phyloP scores from a whole-genome alignment of 1,140 invertebrate genomes.

The Mya arenaria region DNA sequence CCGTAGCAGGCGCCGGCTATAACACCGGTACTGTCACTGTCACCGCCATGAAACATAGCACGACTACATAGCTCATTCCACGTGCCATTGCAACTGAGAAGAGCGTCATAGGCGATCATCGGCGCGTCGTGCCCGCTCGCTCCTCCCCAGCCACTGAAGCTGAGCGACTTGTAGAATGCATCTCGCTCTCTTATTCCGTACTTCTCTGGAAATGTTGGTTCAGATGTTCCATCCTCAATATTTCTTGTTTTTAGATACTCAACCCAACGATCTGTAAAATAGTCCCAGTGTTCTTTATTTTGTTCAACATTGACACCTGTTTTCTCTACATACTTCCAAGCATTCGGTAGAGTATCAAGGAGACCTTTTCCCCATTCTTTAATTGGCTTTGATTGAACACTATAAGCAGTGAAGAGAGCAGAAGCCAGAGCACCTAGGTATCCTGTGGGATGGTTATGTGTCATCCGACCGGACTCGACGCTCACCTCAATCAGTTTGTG shows the following conservation, averaged over 20 bases:
- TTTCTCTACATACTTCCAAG: constrained; percentile 67
- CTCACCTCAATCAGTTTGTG: constrained; percentile 75
- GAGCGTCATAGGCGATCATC: constrained; percentile 80
- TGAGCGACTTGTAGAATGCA: constrained; percentile 73
- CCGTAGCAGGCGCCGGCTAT: constrained; percentile 80
- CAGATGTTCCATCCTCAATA: constrained; percentile 64
- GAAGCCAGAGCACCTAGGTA: constrained; percentile 76
- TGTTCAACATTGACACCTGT: constrained; percentile 68
- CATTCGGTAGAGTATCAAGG: constrained; percentile 66
- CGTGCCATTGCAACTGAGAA: constrained; percentile 67
- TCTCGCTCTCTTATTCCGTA: constrained; percentile 76
- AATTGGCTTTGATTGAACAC: constrained; percentile 74
- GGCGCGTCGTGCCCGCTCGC: constrained; percentile 79
- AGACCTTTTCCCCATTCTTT: constrained; percentile 74
- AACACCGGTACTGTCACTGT: constrained; percentile 79
- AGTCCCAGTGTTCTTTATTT: constrained; percentile 71
- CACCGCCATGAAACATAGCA: constrained; percentile 78
- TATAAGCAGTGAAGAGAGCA: constrained; percentile 77
- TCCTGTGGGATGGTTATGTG: constrained; percentile 79
- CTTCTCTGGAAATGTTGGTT: constrained; percentile 71
- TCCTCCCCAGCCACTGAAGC: constrained; percentile 77
- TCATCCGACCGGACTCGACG: constrained; percentile 79
- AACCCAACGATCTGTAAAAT: constrained; percentile 74
- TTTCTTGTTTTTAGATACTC: constrained; percentile 71
- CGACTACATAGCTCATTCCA: constrained; percentile 77